phyloP scores from a whole-genome alignment of 2,888 invertebrate genomes.

The Drosophila quinaria region DNA sequence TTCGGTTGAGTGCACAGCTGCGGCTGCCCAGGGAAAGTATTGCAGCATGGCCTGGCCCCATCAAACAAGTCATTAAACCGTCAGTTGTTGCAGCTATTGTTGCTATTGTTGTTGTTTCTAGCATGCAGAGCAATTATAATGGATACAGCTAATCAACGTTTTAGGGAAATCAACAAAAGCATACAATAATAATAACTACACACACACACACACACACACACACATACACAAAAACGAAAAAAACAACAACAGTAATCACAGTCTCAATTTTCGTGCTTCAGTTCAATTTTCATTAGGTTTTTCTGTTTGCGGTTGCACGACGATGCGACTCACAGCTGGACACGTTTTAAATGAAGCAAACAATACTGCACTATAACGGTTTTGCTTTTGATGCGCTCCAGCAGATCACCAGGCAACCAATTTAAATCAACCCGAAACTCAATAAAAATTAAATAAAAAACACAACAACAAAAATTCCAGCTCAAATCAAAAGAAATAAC shows the following conservation, averaged over 20 bases:
- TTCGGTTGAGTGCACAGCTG: constrained; percentile 56
- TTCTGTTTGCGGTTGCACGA: constrained; percentile 72
- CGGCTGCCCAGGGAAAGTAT: constrained; percentile 56
- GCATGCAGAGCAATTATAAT: constrained; percentile 76
- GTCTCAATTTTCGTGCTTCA: constrained; percentile 76
- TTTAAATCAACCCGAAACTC: constrained; percentile 57
- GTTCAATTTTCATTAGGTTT: constrained; percentile 75
- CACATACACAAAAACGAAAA: constrained; percentile 22
- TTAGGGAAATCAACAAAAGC: constrained; percentile 75
- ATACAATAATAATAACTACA: constrained; percentile 35
- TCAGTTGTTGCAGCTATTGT: constrained; percentile 49
- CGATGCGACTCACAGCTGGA: constrained; percentile 37
- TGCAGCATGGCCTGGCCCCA: constrained; percentile 49
- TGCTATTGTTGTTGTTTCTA: constrained; percentile 55
- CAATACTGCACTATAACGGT: constrained; percentile 44
- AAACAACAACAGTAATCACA: constrained; percentile 56
- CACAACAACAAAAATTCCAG: constrained; percentile 54
- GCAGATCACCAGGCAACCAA: constrained; percentile 51
- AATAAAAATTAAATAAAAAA: constrained; percentile 42
- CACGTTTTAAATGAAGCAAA: constrained; percentile 64
- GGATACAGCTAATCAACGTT: constrained; percentile 79
- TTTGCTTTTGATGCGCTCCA: constrained; percentile 61
- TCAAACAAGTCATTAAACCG: constrained; percentile 58
- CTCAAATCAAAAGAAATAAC: constrained; percentile 50
- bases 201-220: no score